Evolutionary conservation across 2,797 vertebrate species (phyloP).

Genomic region (Hippopotamyrus pictus): DNA sequence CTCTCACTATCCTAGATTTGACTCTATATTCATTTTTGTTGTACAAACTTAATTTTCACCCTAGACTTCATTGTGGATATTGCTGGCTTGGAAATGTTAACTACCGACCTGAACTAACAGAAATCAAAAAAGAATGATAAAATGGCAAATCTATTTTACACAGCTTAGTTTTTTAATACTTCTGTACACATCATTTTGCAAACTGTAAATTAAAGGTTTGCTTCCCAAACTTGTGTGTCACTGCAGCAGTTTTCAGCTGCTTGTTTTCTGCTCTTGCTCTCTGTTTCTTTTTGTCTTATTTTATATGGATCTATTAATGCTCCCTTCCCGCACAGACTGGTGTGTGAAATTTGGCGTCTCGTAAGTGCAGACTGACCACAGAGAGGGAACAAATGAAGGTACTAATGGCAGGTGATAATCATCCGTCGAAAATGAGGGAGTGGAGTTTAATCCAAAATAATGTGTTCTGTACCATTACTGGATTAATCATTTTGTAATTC

Average conservation of each 20-base stretch:
- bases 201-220: neutral
- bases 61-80: neutral
- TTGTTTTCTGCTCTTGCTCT: neutral
- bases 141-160: neutral
- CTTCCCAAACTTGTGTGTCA: neutral
- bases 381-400: conserved; percentile 53
- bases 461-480: conserved; percentile 90
- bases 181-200: neutral
- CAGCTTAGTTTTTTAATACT: neutral
- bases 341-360: conserved; percentile 47
- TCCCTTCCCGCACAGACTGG: neutral
- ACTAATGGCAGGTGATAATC: conserved; percentile 75
- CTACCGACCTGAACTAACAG: neutral
- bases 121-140: neutral
- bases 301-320: conserved; percentile 9
- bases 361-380: conserved; percentile 59
- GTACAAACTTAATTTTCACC: neutral
- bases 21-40: neutral
- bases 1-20: neutral
- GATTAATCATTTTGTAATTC: conserved; percentile 85
- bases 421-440: conserved; percentile 80
- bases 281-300: neutral
- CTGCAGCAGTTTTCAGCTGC: neutral
- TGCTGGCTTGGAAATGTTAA: neutral
- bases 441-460: conserved; percentile 85